Conservation (phyloP, 1,140 invertebrate genomes). For the Sycobia sp. region DNA sequence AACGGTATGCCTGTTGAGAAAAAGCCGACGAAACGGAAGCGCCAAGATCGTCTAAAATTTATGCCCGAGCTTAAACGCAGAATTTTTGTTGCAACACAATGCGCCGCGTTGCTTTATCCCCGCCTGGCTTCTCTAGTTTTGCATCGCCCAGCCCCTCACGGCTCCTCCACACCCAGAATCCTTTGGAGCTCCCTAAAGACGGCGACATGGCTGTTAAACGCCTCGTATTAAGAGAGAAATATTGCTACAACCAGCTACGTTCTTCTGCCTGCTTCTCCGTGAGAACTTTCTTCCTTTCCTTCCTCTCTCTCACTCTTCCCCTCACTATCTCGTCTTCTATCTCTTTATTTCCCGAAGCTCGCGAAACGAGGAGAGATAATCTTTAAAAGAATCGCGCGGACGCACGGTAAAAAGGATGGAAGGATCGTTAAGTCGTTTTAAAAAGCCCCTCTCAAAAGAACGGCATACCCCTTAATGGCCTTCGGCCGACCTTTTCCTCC, state of each 20-base stretch:
- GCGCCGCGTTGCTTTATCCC: neutral
- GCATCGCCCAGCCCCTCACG: neutral
- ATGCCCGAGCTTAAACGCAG: neutral
- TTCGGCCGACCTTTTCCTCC: conserved; percentile 7
- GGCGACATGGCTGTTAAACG: conserved; percentile 7
- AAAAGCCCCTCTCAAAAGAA: conserved; percentile 28
- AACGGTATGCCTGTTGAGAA: no score
- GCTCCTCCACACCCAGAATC: no score
- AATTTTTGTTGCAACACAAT: neutral
- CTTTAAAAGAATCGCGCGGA: conserved; percentile 3
- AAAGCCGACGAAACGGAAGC: no score
- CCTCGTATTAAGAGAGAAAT: conserved; percentile 15
- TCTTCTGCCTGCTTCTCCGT: no score
- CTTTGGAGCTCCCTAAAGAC: neutral
- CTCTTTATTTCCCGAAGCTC: neutral
- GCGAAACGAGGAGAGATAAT: neutral
- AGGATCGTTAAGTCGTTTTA: conserved; percentile 28
- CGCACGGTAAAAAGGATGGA: neutral
- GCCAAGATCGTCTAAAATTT: neutral
- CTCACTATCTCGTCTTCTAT: no score
- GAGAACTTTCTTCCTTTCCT: neutral
- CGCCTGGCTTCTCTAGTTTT: neutral
- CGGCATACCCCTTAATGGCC: conserved; percentile 24
- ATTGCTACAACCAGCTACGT: neutral
- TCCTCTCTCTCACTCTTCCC: neutral